Evolutionary conservation across 2,113 vertebrate genomes (phyloP).

Genomic region (Anoplopoma fimbria): DNA sequence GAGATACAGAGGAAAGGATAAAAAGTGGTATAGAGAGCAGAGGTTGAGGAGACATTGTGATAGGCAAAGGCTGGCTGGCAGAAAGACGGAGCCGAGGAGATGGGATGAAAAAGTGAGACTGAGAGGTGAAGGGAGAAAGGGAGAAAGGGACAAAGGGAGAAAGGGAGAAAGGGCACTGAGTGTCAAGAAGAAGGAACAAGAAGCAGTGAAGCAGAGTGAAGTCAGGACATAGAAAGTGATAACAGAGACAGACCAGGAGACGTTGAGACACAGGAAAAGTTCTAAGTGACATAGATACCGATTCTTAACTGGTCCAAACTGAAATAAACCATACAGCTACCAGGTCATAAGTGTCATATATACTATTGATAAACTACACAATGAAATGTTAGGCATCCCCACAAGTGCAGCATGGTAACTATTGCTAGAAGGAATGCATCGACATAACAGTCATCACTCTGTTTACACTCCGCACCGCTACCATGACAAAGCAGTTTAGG

Average conservation of each 20-base stretch:
- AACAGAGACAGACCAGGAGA: constrained; percentile 84
- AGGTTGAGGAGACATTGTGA: constrained; percentile 18
- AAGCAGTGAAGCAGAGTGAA: constrained; percentile 1
- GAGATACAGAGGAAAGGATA: neutral
- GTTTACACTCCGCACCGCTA: constrained; percentile 41
- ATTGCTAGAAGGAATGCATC: constrained; percentile 25
- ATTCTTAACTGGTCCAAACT: neutral
- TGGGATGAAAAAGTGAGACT: neutral
- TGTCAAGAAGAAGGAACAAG: constrained; percentile 1
- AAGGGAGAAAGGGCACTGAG: neutral
- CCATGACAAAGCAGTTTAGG: neutral
- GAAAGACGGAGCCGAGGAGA: constrained; percentile 3
- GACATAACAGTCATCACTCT: neutral
- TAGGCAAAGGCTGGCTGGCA: constrained; percentile 16
- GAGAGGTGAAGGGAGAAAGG: neutral
- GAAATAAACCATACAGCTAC: neutral
- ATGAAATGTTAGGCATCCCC: neutral
- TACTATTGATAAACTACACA: neutral
- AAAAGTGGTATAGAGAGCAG: neutral
- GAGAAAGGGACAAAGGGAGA: no score
- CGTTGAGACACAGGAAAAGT: constrained; percentile 70
- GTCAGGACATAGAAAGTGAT: constrained; percentile 8
- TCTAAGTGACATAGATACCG: neutral
- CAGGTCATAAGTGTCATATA: neutral
- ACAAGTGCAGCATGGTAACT: neutral